Conservation (phyloP, 2,797 vertebrate species). For the Arnoldichthys spilopterus region DNA sequence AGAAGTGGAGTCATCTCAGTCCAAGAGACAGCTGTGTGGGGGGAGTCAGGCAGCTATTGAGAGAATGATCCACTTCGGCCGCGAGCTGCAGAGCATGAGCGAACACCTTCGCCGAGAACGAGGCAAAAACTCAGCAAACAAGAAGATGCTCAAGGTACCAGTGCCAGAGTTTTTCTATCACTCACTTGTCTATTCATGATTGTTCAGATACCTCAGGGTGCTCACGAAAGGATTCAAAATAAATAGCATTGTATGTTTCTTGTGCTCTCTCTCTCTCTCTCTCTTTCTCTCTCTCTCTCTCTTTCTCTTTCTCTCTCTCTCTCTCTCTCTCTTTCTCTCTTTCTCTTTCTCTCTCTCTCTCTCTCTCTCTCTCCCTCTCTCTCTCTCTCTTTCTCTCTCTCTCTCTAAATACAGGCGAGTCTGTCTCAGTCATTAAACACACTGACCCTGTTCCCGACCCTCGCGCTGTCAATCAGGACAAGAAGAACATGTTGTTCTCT, state of each 20-base stretch:
- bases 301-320: slow-evolving; percentile 5
- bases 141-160: slow-evolving; percentile 96
- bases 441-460: slow-evolving; percentile 97
- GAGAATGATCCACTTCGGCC: slow-evolving; percentile 98
- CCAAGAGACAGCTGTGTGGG: slow-evolving; percentile 93
- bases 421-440: slow-evolving; percentile 97
- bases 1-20: slow-evolving; percentile 95
- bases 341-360: slow-evolving; percentile 7
- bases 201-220: neutral
- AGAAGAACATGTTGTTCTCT: slow-evolving; percentile 99
- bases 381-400: slow-evolving; percentile 5
- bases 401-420: slow-evolving; percentile 80
- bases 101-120: slow-evolving; percentile 94
- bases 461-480: slow-evolving; percentile 97
- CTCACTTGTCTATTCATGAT: neutral
- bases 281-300: slow-evolving; percentile 7
- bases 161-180: too few species aligned
- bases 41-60: slow-evolving; percentile 98
- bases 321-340: slow-evolving; percentile 15
- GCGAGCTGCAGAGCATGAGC: slow-evolving; percentile 97
- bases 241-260: neutral
- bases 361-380: slow-evolving; percentile 6
- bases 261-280: slow-evolving; percentile 3
- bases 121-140: slow-evolving; percentile 96
- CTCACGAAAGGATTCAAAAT: neutral